Base-by-base conservation (phyloP, 2,113 vertebrate genomes). In the Synodontis membranacea region DNA sequence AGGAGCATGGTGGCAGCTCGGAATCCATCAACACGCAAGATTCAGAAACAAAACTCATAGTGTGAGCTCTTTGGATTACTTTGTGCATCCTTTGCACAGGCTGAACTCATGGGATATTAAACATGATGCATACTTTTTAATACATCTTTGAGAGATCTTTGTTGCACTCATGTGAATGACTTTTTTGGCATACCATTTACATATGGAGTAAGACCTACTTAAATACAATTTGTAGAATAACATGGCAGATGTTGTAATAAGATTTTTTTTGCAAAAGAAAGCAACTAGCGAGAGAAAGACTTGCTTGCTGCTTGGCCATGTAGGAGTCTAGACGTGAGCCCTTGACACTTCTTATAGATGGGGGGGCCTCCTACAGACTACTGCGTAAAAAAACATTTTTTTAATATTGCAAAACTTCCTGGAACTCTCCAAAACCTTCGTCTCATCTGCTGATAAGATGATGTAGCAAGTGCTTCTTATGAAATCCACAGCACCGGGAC, bases 1-100 rank as follows among this genome's bases (percentile, higher is more conserved):
- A 98, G 82, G 97, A 99, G 74, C 94, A 97, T 46, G 94, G 94
- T 23, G 93, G 95, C 94, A 88, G 96, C 91, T 87, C 76, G 2
- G 93, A 94, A 84, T 93, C 93, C 0, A 70, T 94, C 23, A 56
- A 23, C 74, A 92, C 92, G 19, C 89, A 92, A 44, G 91, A 91
- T 50, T 91, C 93, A 0, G 72, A 90, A 10, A 48, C 82, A 0
- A 91, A 84, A 42, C 91, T 94, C 60, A 82, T 94, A 31, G 87
- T 83, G n/a, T 95, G 89, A 95, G 15, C 21, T 60, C 9, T 44
- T 0, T 39, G 68, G 34, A 84, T n/a, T 50, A 52, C 39, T 52
- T 42, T 62, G 34, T 50, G 10, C 25, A 37, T 42, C 23, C 6
- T 52, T 84, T 11, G 2, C 4, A 86, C 48, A 42, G 3, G 39